A percentile compares a stretch with the other conserved stretches of the same genome.
These are phyloP conservation scores for Pocillopora verrucosa DNA, from an alignment of 64 coral and sea anemone genomes.

Conservation along the genomic window DNA sequence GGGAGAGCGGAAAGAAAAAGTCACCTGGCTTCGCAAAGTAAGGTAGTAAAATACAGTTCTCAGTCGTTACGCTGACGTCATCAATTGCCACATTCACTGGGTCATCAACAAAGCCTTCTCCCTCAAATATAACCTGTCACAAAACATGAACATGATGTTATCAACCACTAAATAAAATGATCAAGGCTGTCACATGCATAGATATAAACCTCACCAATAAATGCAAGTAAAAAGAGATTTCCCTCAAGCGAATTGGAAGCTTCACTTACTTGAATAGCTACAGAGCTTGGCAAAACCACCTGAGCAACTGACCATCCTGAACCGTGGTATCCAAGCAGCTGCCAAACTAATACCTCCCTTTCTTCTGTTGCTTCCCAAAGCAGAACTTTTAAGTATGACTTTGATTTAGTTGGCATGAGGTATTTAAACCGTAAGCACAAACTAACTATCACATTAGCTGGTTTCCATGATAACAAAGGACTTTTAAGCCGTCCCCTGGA, in stretches of 20 bases:
- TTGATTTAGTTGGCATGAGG: background rate
- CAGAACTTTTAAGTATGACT: background rate
- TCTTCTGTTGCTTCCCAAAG: background rate
- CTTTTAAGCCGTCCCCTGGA: background rate
- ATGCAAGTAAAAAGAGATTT: background rate
- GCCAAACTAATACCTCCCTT: background rate
- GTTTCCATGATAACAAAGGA: background rate
- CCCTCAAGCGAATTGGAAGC: background rate
- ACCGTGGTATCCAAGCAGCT: background rate
- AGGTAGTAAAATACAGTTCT: background rate
- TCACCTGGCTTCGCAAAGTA: conserved; percentile 11
- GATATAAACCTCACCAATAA: no score
- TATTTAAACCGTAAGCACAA: background rate
- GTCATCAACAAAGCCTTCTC: background rate
- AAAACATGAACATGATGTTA: background rate
- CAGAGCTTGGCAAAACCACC: background rate
- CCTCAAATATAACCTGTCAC: background rate
- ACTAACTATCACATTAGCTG: background rate
- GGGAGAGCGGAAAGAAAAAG: background rate
- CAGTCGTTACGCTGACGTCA: background rate
- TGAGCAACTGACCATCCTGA: background rate
- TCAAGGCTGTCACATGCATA: background rate
- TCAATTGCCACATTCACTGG: background rate
- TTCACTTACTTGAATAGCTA: background rate
- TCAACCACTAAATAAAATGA: background rate